phyloP scores from a whole-genome alignment of 35 echinoderm and acorn worm genomes.

The Ophiothrix spiculata region DNA sequence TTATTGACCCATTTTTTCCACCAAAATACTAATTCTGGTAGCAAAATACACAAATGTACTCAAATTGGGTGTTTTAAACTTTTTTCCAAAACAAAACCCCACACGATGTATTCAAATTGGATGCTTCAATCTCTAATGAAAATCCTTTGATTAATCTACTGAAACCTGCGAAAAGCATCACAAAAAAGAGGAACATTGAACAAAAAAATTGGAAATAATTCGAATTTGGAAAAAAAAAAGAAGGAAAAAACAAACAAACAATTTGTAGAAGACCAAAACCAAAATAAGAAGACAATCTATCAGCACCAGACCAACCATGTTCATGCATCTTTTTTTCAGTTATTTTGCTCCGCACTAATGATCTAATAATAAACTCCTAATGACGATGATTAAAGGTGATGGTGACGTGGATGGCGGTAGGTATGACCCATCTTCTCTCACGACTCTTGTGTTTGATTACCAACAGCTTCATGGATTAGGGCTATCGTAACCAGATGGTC shows the following conservation, averaged over 20 bases:
- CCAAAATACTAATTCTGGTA: too few species aligned
- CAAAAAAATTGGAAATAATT: neutral
- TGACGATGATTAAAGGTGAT: neutral
- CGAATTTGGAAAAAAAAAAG: neutral
- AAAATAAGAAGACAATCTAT: neutral
- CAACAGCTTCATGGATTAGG: neutral
- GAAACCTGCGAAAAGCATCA: too few species aligned
- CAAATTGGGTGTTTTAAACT: too few species aligned
- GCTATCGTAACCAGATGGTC: neutral
- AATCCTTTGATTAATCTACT: too few species aligned
- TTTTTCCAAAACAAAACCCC: too few species aligned
- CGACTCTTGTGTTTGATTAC: constrained; percentile 12
- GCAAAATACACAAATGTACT: too few species aligned
- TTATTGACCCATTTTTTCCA: too few species aligned
- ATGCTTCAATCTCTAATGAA: too few species aligned
- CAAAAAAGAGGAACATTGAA: too few species aligned
- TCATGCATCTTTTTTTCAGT: neutral
- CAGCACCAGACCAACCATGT: neutral
- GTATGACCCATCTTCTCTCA: neutral
- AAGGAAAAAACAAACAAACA: neutral
- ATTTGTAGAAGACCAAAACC: neutral
- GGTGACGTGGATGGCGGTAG: neutral
- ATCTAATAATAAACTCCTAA: neutral
- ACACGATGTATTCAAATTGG: too few species aligned
- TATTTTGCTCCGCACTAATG: neutral